Evolutionary conservation across 2,888 invertebrate genomes (phyloP), one percentile per base, ranked within the genome.

Genomic region (Netelia fuscicornis): DNA sequence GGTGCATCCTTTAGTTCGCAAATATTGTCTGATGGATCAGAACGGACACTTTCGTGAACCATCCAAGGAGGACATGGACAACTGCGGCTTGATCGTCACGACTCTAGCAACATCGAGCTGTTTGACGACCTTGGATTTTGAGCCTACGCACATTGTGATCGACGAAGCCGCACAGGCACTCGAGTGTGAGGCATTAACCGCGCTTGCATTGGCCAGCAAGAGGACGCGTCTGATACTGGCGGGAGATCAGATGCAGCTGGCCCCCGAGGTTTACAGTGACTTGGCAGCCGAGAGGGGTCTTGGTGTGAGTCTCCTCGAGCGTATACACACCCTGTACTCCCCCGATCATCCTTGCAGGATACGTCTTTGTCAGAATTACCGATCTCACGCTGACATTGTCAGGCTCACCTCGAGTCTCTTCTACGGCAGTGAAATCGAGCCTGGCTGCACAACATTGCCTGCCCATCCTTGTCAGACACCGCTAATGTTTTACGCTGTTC

Each of bases 81-180:
- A 95, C 72, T 96, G 96, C 91, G 89, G 90, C 20, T 95, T 98
- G 71, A 95, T 98, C 64, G 97, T 98, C 0, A 97, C 97, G 0
- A 98, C 98, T 0, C 94, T 98, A 17, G 96, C 96, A 87, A 97
- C 97, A 54, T 97, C 97, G 6, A 96, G 97, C 94, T 96, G 96
- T 90, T 94, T 98, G 72, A 96, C 96, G 60, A 95, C 96, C 2
- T 93, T 97, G 88, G 96, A 96, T 25, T 95, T 95, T 60, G 95
- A 95, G 88, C 97, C 97, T 90, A 97, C 97, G 0, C 98, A 98
- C 93, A 97, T 98, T 86, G 95, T 98, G 80, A 94, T 98, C 71
- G 98, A 98, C 92, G 98, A 98, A 94, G 98, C 98, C 0, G 98
- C 98, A 0, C 98, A 98, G 92, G 97, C 97, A 0, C 96, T 97